These are phyloP conservation scores for Periplaneta americana DNA, from an alignment of 1,140 invertebrate genomes.

Conservation along the genomic window DNA sequence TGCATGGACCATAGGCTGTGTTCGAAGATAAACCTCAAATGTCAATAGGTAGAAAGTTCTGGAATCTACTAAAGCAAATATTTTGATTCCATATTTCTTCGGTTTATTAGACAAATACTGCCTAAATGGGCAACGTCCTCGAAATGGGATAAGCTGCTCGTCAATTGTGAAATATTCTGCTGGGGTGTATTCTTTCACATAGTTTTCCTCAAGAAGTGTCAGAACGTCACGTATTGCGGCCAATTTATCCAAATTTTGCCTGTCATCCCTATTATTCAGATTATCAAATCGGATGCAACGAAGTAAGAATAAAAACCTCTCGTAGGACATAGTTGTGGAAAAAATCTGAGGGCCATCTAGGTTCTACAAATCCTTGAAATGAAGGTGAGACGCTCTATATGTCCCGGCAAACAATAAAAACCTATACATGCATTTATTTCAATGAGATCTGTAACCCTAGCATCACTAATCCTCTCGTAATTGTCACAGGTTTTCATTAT, in stretches of 20 bases:
- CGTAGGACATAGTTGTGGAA: not conserved
- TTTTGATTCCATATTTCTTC: constrained; percentile 40
- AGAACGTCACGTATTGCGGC: constrained; percentile 5
- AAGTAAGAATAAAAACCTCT: no score
- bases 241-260: not conserved
- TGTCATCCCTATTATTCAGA: no score
- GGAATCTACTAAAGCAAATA: no score
- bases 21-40: constrained; percentile 29
- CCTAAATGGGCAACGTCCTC: constrained; percentile 35
- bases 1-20: constrained; percentile 8
- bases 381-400: not conserved
- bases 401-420: not conserved
- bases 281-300: no score
- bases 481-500: not conserved
- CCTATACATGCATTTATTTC: not conserved
- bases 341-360: not conserved
- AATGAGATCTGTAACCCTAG: not conserved
- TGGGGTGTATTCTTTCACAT: not conserved
- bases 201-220: not conserved
- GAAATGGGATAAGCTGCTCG: constrained; percentile 29
- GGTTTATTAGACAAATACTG: constrained; percentile 42
- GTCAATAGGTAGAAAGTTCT: constrained; percentile 30
- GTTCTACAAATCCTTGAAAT: not conserved
- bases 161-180: constrained; percentile 7
- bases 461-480: not conserved